phyloP scores from a whole-genome alignment of 2,797 vertebrate genomes.

The Phrynocephalus vlangalii region DNA sequence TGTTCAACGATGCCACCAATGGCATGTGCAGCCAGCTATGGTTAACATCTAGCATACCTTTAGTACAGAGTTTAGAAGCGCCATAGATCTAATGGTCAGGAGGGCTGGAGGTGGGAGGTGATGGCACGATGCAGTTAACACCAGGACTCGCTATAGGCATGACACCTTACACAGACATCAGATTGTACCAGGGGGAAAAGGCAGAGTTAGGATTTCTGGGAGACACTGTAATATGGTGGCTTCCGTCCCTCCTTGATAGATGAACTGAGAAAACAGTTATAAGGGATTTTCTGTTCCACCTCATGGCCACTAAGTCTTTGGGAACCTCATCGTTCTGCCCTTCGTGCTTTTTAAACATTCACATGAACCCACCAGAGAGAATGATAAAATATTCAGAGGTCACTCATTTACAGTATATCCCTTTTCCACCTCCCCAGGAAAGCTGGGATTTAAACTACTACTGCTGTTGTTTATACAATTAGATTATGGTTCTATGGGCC shows the following conservation, averaged over 20 bases:
- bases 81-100: background rate
- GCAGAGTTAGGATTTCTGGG: background rate
- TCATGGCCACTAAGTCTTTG: background rate
- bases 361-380: background rate
- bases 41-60: background rate
- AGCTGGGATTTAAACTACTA: background rate
- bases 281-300: background rate
- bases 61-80: background rate
- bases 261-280: background rate
- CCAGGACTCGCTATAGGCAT: background rate
- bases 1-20: background rate
- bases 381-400: background rate
- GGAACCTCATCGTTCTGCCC: too few relatives aligned
- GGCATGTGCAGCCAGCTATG: background rate
- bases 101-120: background rate
- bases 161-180: background rate
- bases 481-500: background rate
- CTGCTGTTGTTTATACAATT: constrained; percentile 2
- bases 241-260: background rate
- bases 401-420: background rate
- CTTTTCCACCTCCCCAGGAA: too few relatives aligned
- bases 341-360: background rate
- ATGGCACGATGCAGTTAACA: background rate
- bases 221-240: too few relatives aligned
- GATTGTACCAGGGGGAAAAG: background rate